Evolutionary conservation across 2,888 invertebrate genomes (phyloP), one percentile per base, ranked within the genome.

Genomic region (Dasysyrphus albostriatus): DNA sequence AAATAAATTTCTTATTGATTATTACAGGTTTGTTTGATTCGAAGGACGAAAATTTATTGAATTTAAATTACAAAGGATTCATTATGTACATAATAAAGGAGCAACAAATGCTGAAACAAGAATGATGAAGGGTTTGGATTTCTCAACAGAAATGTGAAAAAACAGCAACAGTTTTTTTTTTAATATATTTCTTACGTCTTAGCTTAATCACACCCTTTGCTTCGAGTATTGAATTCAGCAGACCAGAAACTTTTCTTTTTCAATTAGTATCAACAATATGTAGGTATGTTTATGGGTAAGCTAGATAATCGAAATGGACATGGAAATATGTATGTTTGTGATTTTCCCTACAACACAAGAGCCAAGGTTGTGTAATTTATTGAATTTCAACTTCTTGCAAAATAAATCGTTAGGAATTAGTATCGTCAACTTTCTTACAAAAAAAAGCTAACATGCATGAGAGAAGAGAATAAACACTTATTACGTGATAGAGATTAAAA

Each of bases 381-480:
- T 32, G 54, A 32, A 56, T 34, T 56, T 16, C 56, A 16, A 16
- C 19, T 37, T 37, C 16, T 16, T 16, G 16, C 12, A 58, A 59
- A 19, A 59, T 37, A 59, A 59, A 59, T 59, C 37, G 59, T 37
- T 59, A 37, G 2, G 37, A 19, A 37, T 59, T 59, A 59, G 16
- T 39, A 19, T 59, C 16, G 5, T 0, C 5, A 42, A 42, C 0
- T n/a, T 12, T 24, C 24, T 12, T 24, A 9, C 1, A 12, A 14
- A 5, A 24, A 24, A 29, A 51, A 29, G 29, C 5, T 32, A 6
- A 0, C 1, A 1, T 8, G 0, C 7, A 16, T 8, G 16, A n/a
- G 4, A n/a, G 44, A 44, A 16, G 1, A 47, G 47, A 16, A 16
- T 47, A 16, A 16, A 9, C 4, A 0, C 14, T 14, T 14, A 12